These are phyloP conservation scores for Penaeus japonicus DNA, from an alignment of 1,140 invertebrate species.

Conservation along the genomic window DNA sequence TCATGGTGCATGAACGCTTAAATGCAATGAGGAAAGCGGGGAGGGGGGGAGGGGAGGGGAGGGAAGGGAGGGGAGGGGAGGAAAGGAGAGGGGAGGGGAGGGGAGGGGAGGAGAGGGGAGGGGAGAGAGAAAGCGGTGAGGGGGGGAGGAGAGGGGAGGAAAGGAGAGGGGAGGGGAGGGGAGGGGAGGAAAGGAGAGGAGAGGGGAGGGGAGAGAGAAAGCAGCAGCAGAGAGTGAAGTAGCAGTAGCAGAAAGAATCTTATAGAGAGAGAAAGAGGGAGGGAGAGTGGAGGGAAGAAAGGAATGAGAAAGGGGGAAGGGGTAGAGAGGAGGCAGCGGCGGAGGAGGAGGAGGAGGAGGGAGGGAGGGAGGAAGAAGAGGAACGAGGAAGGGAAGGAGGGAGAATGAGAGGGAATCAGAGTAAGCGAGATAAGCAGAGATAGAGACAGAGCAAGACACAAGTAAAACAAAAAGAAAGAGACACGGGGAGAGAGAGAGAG, in stretches of 20 bases:
- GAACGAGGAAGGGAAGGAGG: not conserved
- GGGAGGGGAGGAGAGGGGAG: not conserved
- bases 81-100: not conserved
- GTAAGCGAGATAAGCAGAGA: not conserved
- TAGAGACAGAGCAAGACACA: not conserved
- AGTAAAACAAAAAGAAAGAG: not conserved
- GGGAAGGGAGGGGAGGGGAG: too few species aligned
- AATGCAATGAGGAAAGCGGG: not conserved
- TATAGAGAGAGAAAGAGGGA: not conserved
- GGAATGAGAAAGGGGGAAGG: not conserved
- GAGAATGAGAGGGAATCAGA: not conserved
- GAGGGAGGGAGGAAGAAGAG: not conserved
- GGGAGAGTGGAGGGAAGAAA: not conserved
- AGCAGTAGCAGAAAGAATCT: not conserved
- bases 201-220: not conserved
- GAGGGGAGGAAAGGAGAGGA: not conserved
- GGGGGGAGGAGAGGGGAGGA: not conserved
- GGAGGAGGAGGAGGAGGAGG: not conserved
- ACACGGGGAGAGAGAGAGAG: not conserved
- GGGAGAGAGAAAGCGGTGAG: not conserved
- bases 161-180: not conserved
- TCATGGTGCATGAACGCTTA: too few species aligned
- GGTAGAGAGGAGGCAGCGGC: not conserved
- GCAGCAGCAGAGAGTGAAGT: not conserved
- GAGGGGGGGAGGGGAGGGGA: not conserved